Base-by-base conservation (phyloP, 2,888 invertebrate genomes). In the Hypsopygia costalis region DNA sequence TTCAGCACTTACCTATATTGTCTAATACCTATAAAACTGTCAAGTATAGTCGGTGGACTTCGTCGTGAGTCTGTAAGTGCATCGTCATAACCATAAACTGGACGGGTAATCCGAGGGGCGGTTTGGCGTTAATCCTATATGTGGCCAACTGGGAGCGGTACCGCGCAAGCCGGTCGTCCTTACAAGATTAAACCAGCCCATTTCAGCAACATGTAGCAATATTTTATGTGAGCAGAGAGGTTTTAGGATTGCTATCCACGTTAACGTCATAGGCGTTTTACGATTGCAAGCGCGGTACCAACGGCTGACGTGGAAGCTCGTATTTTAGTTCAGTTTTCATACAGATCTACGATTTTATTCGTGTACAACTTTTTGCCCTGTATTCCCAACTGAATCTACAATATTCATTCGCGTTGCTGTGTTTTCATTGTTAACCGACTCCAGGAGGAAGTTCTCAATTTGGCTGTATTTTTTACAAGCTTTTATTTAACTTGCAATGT, bases 11-110 rank as follows among this genome's bases (percentile, higher is more conserved):
- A 39, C 39, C 59, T 58, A 59, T 62, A 55, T 56, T 49, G 55
- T 53, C 58, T 63, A 65, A 69, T 72, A 54, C 56, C 63, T 62
- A 70, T 71, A 68, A 70, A 69, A 53, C 64, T 58, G 54, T 60
- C 55, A 49, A 54, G 60, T 51, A 46, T 47, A 60, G 63, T 57
- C 55, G 61, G 55, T 46, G 43, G 47, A 46, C 51, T 44, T 49
- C 54, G 44, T 51, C 58, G 64, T 58, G 61, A 63, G 60, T 64
- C 22, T 60, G 67, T 69, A 65, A 73, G 66, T 69, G 70, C 64
- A 64, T 56, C 52, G 67, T 63, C 64, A 74, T 77, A 74, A 76
- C 58, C 72, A 62, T 78, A 76, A 77, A 77, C 62, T 69, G 69
- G 61, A 47, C 57, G 68, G 63, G 58, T 67, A 64, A 63, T 62